Percentiles rank a stretch among this genome's conserved stretches.
phyloP scores from a whole-genome alignment of 2,888 invertebrate species.

The Brenthis ino region DNA sequence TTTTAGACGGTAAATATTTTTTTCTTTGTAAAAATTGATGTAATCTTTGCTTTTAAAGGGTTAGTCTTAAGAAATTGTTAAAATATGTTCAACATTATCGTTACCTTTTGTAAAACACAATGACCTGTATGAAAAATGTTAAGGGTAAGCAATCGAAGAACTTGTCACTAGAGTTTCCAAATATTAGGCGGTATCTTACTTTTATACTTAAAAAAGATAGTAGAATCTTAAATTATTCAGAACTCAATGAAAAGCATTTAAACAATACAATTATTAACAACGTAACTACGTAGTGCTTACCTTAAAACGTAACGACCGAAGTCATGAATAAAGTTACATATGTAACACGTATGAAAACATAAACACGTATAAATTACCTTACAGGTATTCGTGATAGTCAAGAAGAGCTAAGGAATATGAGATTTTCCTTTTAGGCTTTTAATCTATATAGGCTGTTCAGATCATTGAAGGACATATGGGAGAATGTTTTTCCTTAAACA shows the following conservation, averaged over 20 bases:
- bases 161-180: slow-evolving; percentile 29
- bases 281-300: too few species aligned
- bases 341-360: too few species aligned
- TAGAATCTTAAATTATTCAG: slow-evolving; percentile 20
- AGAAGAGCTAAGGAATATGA: too few species aligned
- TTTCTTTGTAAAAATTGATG: background rate
- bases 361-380: too few species aligned
- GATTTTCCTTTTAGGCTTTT: too few species aligned
- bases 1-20: background rate
- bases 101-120: slow-evolving; percentile 22
- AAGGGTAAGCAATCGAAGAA: slow-evolving; percentile 25
- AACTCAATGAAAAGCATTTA: background rate
- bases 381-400: too few species aligned
- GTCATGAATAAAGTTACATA: too few species aligned
- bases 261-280: background rate
- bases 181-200: slow-evolving; percentile 31
- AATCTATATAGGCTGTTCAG: too few species aligned
- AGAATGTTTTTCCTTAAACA: too few species aligned
- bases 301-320: too few species aligned
- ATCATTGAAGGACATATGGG: too few species aligned
- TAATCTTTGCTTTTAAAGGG: slow-evolving; percentile 2
- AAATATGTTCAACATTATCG: slow-evolving; percentile 8
- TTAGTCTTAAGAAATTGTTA: slow-evolving; percentile 11
- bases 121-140: slow-evolving; percentile 23
- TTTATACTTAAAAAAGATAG: slow-evolving; percentile 33